Conservation (phyloP, 2,113 vertebrate genomes). For the Microtus montanus region DNA sequence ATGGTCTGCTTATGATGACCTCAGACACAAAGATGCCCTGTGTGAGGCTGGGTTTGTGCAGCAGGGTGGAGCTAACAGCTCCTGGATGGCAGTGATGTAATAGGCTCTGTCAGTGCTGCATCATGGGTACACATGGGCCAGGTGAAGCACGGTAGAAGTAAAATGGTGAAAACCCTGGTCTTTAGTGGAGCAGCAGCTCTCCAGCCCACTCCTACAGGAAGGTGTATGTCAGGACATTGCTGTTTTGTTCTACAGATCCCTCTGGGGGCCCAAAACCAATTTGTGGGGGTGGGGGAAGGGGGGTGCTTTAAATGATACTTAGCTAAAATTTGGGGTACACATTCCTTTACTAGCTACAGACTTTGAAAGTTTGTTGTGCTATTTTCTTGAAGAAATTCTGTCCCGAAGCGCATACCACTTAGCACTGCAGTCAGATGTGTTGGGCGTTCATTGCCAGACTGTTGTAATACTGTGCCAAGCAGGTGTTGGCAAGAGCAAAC, state of each 20-base stretch:
- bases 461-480: neutral
- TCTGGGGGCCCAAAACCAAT: neutral
- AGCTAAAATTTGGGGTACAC: neutral
- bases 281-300: neutral
- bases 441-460: neutral
- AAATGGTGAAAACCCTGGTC: neutral
- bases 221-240: neutral
- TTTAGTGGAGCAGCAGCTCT: neutral
- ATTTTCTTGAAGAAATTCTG: neutral
- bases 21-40: constrained; percentile 51
- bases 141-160: constrained; percentile 33
- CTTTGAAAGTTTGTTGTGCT: neutral
- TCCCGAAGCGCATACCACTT: constrained; percentile 17
- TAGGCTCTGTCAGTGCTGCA: neutral
- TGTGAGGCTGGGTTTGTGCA: constrained; percentile 48
- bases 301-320: constrained; percentile 11
- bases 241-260: neutral
- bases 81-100: neutral
- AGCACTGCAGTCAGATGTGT: neutral
- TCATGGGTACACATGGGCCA: neutral
- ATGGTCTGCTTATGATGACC: constrained; percentile 53
- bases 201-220: neutral
- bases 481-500: constrained; percentile 34
- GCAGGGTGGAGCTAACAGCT: constrained; percentile 47
- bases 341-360: neutral